A percentile compares a stretch with the other conserved stretches of the same genome.
These are phyloP conservation scores for Panzeria rudis DNA, from an alignment of 2,888 invertebrate genomes.

Conservation along the genomic window DNA sequence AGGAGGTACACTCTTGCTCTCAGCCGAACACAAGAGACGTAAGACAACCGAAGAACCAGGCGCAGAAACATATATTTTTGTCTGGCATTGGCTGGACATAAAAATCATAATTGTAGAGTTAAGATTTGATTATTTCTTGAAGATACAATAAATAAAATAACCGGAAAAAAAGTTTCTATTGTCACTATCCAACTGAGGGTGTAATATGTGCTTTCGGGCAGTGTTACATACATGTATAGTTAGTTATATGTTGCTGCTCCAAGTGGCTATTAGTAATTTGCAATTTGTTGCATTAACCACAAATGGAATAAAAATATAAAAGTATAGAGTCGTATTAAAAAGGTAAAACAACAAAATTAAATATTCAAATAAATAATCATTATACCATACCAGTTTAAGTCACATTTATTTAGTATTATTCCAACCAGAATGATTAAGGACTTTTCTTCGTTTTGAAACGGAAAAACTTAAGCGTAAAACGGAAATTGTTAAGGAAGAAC, in stretches of 20 bases:
- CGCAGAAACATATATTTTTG: too few species aligned
- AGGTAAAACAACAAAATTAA: constrained; percentile 21
- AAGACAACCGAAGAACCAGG: too few species aligned
- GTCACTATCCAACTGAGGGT: too few species aligned
- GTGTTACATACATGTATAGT: neutral
- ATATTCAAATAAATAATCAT: constrained; percentile 45
- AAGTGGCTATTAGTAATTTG: neutral
- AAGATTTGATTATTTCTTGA: too few species aligned
- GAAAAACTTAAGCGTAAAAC: constrained; percentile 49
- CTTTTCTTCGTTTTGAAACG: constrained; percentile 17
- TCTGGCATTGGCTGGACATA: too few species aligned
- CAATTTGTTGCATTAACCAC: constrained; percentile 12
- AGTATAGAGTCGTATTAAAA: neutral
- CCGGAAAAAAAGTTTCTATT: too few species aligned
- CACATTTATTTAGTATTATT: constrained; percentile 21
- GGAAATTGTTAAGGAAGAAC: constrained; percentile 52
- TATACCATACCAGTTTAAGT: constrained; percentile 39
- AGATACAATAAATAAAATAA: too few species aligned
- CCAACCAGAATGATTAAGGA: constrained; percentile 48
- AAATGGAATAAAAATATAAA: neutral
- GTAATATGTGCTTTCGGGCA: neutral
- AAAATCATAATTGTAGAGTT: too few species aligned
- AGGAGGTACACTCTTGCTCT: too few species aligned
- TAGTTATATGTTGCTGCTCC: too few species aligned
- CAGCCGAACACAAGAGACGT: too few species aligned